These are phyloP conservation scores for Dicyrtomina minuta DNA, from an alignment of 2,888 invertebrate genomes.

Conservation along the genomic window DNA sequence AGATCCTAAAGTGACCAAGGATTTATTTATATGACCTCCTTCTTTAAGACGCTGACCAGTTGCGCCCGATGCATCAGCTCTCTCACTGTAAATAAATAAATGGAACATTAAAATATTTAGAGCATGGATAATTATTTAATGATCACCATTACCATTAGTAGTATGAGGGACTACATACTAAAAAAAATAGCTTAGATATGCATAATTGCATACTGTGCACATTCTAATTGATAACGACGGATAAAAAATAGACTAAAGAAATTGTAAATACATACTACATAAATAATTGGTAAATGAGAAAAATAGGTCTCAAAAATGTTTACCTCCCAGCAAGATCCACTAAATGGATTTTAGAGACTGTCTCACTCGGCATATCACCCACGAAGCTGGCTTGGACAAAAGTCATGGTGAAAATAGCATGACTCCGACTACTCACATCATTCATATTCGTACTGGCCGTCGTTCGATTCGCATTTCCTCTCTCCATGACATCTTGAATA, in stretches of 20 bases:
- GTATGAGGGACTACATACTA: background rate
- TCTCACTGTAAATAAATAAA: slow-evolving; percentile 64
- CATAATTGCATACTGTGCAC: background rate
- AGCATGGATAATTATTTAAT: background rate
- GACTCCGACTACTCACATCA: slow-evolving; percentile 85
- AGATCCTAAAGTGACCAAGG: slow-evolving; percentile 80
- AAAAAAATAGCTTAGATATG: background rate
- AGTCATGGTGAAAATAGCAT: slow-evolving; percentile 87
- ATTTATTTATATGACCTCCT: slow-evolving; percentile 88
- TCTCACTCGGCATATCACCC: slow-evolving; percentile 79
- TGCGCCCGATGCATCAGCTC: slow-evolving; percentile 85
- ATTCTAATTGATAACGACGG: too few relatives aligned
- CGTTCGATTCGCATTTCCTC: slow-evolving; percentile 78
- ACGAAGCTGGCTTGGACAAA: slow-evolving; percentile 80
- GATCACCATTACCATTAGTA: background rate
- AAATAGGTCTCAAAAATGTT: too few relatives aligned
- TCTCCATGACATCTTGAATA: slow-evolving; percentile 76
- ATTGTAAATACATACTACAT: background rate
- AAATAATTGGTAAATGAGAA: slow-evolving; percentile 14
- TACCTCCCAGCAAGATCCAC: slow-evolving; percentile 87
- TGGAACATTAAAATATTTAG: slow-evolving; percentile 8
- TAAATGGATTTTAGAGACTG: slow-evolving; percentile 84
- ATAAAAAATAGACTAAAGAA: too few relatives aligned
- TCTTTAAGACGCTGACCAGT: slow-evolving; percentile 84
- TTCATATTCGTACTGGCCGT: slow-evolving; percentile 91